phyloP scores from a whole-genome alignment of 2,113 vertebrate genomes.

The Cryptoleucopteryx plumbea region DNA sequence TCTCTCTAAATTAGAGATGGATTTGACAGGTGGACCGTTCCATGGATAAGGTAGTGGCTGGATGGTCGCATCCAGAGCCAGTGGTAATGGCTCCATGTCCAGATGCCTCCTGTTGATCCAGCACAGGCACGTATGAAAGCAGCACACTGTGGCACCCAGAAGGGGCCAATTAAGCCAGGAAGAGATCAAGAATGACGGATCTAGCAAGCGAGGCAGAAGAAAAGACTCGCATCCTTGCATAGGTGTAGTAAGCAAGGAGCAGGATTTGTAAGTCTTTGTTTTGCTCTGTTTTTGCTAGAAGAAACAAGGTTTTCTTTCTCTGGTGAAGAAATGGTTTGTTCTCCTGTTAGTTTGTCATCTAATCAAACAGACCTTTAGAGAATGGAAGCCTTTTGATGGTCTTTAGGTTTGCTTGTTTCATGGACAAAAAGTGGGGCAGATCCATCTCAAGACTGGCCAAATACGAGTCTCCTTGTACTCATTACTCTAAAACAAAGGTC shows the following conservation, averaged over 20 bases:
- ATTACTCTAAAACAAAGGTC: not conserved
- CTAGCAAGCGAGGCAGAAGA: not conserved
- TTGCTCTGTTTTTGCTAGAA: not conserved
- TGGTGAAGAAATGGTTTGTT: not conserved
- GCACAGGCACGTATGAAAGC: rapidly evolving
- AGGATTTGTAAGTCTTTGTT: not conserved
- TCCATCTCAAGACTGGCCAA: not conserved
- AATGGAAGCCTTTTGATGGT: not conserved
- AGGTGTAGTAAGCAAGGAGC: not conserved
- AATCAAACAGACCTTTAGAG: not conserved
- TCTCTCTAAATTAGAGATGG: too few species aligned
- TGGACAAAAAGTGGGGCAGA: not conserved
- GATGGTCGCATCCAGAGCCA: not conserved
- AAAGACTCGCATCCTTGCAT: not conserved
- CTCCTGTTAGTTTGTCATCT: not conserved
- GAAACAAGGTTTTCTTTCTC: not conserved
- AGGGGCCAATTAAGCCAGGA: not conserved
- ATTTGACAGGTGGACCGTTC: too few species aligned
- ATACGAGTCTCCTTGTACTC: not conserved
- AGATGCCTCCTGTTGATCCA: not conserved
- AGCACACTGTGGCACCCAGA: not conserved
- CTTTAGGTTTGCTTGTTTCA: not conserved
- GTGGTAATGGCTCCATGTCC: not conserved
- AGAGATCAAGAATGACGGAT: not conserved
- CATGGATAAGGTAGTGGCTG: not conserved